phyloP scores from a whole-genome alignment of 2,888 invertebrate species.

The Stenchaetothrips biformis region DNA sequence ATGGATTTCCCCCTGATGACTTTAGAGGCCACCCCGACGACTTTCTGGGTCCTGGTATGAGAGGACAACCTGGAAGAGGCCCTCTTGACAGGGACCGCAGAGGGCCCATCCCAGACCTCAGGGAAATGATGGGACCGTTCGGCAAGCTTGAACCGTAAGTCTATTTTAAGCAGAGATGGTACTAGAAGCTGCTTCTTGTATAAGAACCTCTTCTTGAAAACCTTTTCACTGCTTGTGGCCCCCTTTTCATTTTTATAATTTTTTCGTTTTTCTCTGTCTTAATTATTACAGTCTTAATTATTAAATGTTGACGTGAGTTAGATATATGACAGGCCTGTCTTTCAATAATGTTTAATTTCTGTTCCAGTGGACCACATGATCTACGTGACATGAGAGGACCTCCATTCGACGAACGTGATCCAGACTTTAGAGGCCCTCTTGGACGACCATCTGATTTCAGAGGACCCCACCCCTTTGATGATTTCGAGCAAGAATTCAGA shows the following conservation, averaged over 20 bases:
- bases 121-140: not conserved
- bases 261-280: not conserved
- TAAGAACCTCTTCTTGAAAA: not conserved
- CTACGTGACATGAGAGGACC: not conserved
- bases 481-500: too few relatives aligned
- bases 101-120: not conserved
- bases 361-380: not conserved
- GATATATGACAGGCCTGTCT: not conserved
- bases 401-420: not conserved
- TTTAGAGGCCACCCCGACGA: conserved; percentile 31
- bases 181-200: not conserved
- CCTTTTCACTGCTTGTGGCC: not conserved
- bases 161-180: too few relatives aligned
- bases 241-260: not conserved
- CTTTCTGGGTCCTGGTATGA: conserved; percentile 27
- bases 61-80: conserved; percentile 22
- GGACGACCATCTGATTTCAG: not conserved
- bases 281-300: not conserved
- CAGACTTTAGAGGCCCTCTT: not conserved
- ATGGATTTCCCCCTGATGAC: conserved; percentile 28
- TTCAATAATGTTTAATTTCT: not conserved
- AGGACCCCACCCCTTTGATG: not conserved
- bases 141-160: not conserved
- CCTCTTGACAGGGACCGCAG: not conserved
- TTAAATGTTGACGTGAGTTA: too few relatives aligned